Evolutionary conservation across 30 jellyfish, hydroid and myxozoan species (phyloP).

Genomic region (Hydractinia symbiolongicarpus): DNA sequence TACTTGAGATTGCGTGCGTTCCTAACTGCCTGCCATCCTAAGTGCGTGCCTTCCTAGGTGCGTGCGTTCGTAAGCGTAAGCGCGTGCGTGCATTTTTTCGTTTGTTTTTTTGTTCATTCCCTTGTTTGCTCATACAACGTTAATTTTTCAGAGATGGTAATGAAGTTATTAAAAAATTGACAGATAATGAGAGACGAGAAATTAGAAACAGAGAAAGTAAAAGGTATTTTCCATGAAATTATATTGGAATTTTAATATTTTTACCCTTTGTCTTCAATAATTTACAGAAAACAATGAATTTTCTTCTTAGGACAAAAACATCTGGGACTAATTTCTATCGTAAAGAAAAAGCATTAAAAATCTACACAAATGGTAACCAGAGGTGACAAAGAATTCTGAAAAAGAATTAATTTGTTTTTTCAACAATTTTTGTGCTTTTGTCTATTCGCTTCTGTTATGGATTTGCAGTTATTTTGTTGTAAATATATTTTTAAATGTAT

Average conservation of each 20-base stretch:
- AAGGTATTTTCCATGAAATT: not conserved
- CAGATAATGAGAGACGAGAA: constrained; percentile 59
- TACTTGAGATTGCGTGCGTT: constrained; percentile 1
- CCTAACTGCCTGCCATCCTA: not conserved
- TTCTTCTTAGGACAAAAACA: not conserved
- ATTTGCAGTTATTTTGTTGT: no score
- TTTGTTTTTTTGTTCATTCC: not conserved
- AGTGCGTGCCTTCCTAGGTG: not conserved
- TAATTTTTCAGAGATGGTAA: constrained; percentile 39
- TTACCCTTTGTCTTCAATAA: not conserved
- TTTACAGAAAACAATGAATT: not conserved
- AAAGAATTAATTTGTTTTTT: not conserved
- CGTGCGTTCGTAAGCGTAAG: not conserved
- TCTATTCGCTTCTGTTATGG: no score
- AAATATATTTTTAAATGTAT: no score
- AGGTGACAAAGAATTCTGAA: not conserved
- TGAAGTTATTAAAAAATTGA: constrained; percentile 44
- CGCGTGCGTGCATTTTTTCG: not conserved
- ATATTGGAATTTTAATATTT: not conserved
- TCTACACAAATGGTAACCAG: constrained; percentile 38
- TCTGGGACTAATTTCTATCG: constrained; percentile 19
- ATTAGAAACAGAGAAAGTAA: constrained; percentile 45
- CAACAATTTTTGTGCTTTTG: no score
- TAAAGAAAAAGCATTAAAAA: constrained; percentile 65
- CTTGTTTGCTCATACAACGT: not conserved